Base-by-base conservation (phyloP, 2,888 invertebrate species). In the Ryuthela nishihirai region DNA sequence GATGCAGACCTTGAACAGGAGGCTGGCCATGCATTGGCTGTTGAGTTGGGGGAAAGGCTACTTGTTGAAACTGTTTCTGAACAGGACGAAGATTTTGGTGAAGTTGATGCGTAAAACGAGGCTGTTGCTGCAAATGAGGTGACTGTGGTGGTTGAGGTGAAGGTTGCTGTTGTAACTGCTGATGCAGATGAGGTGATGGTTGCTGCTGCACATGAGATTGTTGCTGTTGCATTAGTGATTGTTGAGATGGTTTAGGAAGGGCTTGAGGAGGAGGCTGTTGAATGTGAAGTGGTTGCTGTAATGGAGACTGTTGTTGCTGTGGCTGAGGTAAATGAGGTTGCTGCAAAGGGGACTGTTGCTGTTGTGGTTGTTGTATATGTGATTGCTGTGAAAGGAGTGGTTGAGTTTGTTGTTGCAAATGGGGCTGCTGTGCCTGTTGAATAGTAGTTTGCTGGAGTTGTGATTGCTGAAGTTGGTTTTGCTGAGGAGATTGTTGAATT, bases 101-200 rank as follows among this genome's bases (percentile, higher is more conserved):
- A 50, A 66, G 67, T 40, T 65, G 69, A 32, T 60, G 58, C 40
- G 62, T 64, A 72, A 48, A 52, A 26, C 50, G 52, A 9, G 26
- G 49, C 7, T 47, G 41, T 15, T 46, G 49, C n/a, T 48, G 59
- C 23, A 36, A 24, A 34, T 47, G 64, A 38, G 49, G 42, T 32
- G 44, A 48, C n/a, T 29, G 41, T 17, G 32, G 50, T 23, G 52
- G 48, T 18, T 63, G 62, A n/a, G 46, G 42, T 23, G 47, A 26
- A 15, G 39, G 40, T 23, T 39, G 25, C 10, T 55, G 55, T 15
- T 56, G 50, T 24, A 41, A 7, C 21, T 29, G 41, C 15, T 25
- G 50, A 18, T 47, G 48, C 15, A 60, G 62, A n/a, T 42, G 42
- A 26, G 47, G 29, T 18, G 39, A 36, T 23, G 32, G 25, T n/a